A percentile compares a stretch with the other conserved stretches of the same genome.
These are phyloP conservation scores for Ianthella basta DNA, from an alignment of 37 sponge, comb jelly and placozoan genomes.

Conservation along the genomic window DNA sequence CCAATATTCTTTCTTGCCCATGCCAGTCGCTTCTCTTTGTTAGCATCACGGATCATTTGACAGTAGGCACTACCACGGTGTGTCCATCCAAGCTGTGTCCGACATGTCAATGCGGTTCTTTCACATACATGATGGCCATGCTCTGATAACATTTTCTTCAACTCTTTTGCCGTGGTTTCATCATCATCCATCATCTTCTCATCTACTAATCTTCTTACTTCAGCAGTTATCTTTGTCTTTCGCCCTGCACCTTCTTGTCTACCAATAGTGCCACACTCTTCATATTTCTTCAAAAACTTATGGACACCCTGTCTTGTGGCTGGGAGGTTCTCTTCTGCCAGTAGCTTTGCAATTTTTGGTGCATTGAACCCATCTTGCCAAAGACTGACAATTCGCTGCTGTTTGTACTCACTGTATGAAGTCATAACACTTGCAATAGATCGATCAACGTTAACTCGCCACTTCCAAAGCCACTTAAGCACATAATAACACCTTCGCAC, in stretches of 20 bases:
- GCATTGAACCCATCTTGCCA: constrained; percentile 29
- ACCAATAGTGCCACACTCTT: constrained; percentile 14
- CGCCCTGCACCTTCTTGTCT: constrained; percentile 25
- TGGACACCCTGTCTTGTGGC: constrained; percentile 23
- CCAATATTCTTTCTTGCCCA: constrained; percentile 25
- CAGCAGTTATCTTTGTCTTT: constrained; percentile 13
- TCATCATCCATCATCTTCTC: constrained; percentile 20
- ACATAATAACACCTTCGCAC: no score
- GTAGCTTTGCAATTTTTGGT: constrained; percentile 19
- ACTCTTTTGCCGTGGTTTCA: constrained; percentile 16
- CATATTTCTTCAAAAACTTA: constrained; percentile 18
- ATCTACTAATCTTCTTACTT: not conserved
- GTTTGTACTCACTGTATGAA: constrained; percentile 10
- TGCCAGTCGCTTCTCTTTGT: constrained; percentile 31
- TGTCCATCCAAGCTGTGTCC: constrained; percentile 27
- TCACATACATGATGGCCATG: constrained; percentile 8
- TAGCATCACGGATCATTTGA: constrained; percentile 35
- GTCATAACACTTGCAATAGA: constrained; percentile 11
- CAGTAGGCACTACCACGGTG: constrained; percentile 40
- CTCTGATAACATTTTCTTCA: constrained; percentile 21
- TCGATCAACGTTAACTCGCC: no score
- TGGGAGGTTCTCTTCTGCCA: constrained; percentile 19
- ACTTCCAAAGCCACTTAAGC: no score
- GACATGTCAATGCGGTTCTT: constrained; percentile 12
- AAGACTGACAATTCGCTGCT: constrained; percentile 16